Percentiles rank a stretch among this genome's conserved stretches.
phyloP scores from a whole-genome alignment of 2,888 invertebrate species.

The Diloba caeruleocephala region DNA sequence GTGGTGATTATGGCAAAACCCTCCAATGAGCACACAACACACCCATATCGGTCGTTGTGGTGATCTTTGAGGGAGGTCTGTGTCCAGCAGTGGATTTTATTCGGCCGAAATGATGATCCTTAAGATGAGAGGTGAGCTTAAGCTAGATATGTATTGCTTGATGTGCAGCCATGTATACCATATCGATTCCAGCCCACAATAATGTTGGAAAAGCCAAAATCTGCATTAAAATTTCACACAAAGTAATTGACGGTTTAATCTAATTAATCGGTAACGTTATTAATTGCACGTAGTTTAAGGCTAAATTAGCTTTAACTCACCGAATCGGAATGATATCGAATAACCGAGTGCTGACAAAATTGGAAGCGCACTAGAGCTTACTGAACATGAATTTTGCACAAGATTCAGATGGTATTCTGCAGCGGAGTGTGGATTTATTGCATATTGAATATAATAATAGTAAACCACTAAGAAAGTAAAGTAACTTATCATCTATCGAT shows the following conservation, averaged over 20 bases:
- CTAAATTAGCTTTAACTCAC: slow-evolving; percentile 8
- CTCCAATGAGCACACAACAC: no score
- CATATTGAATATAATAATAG: background rate
- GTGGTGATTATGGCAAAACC: no score
- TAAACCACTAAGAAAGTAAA: no score
- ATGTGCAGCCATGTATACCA: no score
- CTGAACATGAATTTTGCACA: background rate
- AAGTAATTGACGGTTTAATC: slow-evolving; percentile 3
- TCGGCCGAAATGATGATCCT: no score
- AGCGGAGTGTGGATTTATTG: background rate
- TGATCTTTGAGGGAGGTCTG: no score
- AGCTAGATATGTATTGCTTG: no score
- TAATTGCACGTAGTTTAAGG: slow-evolving; percentile 14
- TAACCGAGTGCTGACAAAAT: slow-evolving; percentile 30
- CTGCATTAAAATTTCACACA: slow-evolving; percentile 2
- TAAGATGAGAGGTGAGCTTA: no score
- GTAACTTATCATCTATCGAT: no score
- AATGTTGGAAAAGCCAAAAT: background rate
- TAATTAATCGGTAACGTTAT: slow-evolving; percentile 12
- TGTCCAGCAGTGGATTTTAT: no score
- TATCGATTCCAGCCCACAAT: background rate
- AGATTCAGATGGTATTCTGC: background rate
- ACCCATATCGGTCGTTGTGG: no score
- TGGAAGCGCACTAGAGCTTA: slow-evolving; percentile 6
- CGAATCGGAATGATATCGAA: slow-evolving; percentile 16